A percentile compares a stretch with the other conserved stretches of the same genome.
Evolutionary conservation across 2,113 vertebrate species (phyloP).

Genomic region (Paedocypris sp.): DNA sequence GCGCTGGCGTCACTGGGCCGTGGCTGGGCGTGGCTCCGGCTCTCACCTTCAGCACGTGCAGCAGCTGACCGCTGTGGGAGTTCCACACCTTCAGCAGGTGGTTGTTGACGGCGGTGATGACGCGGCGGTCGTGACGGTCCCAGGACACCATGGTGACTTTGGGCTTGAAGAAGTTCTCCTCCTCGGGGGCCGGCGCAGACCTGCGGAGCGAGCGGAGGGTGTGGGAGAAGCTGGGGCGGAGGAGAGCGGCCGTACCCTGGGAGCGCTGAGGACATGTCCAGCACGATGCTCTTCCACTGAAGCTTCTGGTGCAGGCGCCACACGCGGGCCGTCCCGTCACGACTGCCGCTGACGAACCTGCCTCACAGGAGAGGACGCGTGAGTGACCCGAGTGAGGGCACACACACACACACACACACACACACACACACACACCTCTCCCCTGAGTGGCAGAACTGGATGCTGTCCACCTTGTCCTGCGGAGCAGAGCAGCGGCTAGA

Average conservation of each 20-base stretch:
- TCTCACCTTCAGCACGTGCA: constrained; percentile 83
- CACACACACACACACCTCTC: constrained; percentile 67
- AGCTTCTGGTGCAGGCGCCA: constrained; percentile 80
- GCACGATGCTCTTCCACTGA: constrained; percentile 79
- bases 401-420: neutral
- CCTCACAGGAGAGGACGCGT: too few relatives aligned
- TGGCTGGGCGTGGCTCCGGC: too few relatives aligned
- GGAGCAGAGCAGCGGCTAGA: neutral
- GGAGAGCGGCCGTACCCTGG: constrained; percentile 59
- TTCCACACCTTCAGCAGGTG: constrained; percentile 97
- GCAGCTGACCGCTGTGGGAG: constrained; percentile 82
- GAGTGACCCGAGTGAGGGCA: too few relatives aligned
- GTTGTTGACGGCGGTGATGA: constrained; percentile 92
- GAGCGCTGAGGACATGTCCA: constrained; percentile 83
- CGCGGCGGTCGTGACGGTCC: constrained; percentile 85
- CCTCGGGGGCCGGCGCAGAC: constrained; percentile 57
- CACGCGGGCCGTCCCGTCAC: constrained; percentile 88
- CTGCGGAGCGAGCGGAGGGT: constrained; percentile 28
- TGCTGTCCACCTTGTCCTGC: constrained; percentile 97
- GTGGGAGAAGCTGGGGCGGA: neutral
- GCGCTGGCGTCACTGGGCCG: neutral
- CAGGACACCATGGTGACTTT: constrained; percentile 98
- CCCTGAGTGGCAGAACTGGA: constrained; percentile 85
- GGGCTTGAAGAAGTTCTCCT: constrained; percentile 83
- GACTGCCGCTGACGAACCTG: constrained; percentile 93